Conservation (phyloP, 2,797 vertebrate species). For the Phalanger gymnotis region DNA sequence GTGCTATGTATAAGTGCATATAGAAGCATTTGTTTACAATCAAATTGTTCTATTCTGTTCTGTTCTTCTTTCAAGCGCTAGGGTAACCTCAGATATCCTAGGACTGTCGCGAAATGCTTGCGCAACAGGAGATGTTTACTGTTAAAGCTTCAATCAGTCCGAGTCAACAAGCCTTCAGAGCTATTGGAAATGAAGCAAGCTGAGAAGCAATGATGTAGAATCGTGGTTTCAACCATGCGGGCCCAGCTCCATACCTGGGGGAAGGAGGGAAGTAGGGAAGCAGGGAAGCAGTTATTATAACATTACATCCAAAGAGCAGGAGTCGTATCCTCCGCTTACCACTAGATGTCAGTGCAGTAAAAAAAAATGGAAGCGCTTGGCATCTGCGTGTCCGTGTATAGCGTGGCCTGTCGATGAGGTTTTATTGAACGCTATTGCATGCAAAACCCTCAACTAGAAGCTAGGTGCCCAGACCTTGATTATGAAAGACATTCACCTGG, state of each 20-base stretch:
- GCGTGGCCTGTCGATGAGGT: not conserved
- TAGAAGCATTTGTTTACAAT: not conserved
- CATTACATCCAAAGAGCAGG: fast-evolving
- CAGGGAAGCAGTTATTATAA: fast-evolving
- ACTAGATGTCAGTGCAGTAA: conserved; percentile 27
- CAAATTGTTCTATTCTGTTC: not conserved
- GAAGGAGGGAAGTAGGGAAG: not conserved
- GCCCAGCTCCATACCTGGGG: not conserved
- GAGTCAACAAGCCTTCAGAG: not conserved
- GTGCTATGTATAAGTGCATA: fast-evolving
- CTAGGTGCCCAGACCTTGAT: not conserved
- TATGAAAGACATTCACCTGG: not conserved
- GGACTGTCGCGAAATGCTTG: not conserved
- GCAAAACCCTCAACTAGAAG: fast-evolving
- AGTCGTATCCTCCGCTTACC: not conserved
- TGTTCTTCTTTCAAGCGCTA: not conserved
- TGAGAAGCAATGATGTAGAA: not conserved
- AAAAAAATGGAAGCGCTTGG: not conserved
- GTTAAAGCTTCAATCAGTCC: not conserved
- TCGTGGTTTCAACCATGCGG: not conserved
- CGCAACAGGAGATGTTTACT: not conserved
- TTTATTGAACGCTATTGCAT: too few relatives aligned
- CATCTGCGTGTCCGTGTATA: not conserved
- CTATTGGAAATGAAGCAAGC: not conserved
- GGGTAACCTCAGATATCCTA: not conserved